phyloP scores from a whole-genome alignment of 2,888 invertebrate species.

The Tortrix viridana region DNA sequence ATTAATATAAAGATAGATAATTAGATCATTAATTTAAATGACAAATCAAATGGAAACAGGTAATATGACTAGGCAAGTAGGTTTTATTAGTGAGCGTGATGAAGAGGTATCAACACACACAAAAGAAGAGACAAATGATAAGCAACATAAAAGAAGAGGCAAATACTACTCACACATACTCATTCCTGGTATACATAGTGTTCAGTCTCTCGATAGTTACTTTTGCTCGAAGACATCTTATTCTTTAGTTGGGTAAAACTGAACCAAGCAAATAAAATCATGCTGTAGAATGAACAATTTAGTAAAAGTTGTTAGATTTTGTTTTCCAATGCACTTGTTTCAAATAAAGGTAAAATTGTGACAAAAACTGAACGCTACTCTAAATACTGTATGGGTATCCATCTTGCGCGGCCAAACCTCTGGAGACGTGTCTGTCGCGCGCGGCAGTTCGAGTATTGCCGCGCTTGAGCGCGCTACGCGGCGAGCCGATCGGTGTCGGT shows the following conservation, averaged over 20 bases:
- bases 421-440: too few relatives aligned
- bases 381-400: too few relatives aligned
- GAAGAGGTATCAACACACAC: not conserved
- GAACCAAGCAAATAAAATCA: slow-evolving; percentile 16
- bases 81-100: not conserved
- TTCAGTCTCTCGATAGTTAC: slow-evolving; percentile 1
- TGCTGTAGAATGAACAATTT: slow-evolving; percentile 9
- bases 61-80: too few relatives aligned
- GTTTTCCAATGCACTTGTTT: not conserved
- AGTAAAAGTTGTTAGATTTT: not conserved
- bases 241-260: slow-evolving; percentile 15
- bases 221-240: slow-evolving; percentile 9
- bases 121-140: not conserved
- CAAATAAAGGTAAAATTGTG: not conserved
- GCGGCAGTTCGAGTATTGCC: too few relatives aligned
- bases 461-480: too few relatives aligned
- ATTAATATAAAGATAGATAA: too few relatives aligned
- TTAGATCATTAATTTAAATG: too few relatives aligned
- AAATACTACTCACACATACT: slow-evolving; percentile 12
- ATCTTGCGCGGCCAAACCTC: too few relatives aligned
- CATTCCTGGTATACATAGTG: not conserved
- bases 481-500: too few relatives aligned
- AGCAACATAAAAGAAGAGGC: slow-evolving; percentile 1
- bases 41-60: too few relatives aligned
- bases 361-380: too few relatives aligned